Evolutionary conservation across 1,140 invertebrate species (phyloP), one percentile per base, ranked within the genome.

Genomic region (Cotesia chilonis): DNA sequence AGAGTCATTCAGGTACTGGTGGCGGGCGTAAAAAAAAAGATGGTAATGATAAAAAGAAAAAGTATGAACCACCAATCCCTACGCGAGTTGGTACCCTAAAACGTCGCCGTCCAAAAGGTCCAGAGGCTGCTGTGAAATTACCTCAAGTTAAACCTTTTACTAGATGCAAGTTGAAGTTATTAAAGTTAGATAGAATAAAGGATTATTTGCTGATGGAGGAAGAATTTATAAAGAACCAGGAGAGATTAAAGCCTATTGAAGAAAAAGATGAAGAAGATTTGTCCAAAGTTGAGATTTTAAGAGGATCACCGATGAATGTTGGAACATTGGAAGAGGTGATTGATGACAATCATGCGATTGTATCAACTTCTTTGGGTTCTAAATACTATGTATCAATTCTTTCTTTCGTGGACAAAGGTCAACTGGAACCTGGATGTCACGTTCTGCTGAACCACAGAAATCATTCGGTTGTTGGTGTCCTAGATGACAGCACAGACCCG

Each of bases 271-370:
- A 99, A 88, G 98, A 99, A 86, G 98, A 99, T 86, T 90, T 94
- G 72, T 95, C 94, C 4, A 98, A 99, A 87, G 98, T 99, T 4
- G 98, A 99, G 90, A 98, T 99, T 85, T 88, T 99, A 35, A 89
- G 98, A 86, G 98, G 98, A 68, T 99, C 98, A 37, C 98, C 98
- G 2, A 99, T 99, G 98, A 98, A 97, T 37, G 98, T 99, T 41
- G 98, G 98, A n/a, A 98, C 95, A 75, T 88, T 99, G 68, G 98
- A 99, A 87, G 98, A 99, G 88, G 99, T 99, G 57, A 99, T 99
- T 77, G 98, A 99, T 89, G 98, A 99, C 85, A 99, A 99, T 87
- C 98, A 99, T 89, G 98, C 98, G 7, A 99, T 99, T 84, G 98
- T 99, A 1, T 99, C 98, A 0, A 99, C 98, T 6, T 99, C 98